Percentiles rank a stretch among this genome's conserved stretches.
phyloP scores from a whole-genome alignment of 2,113 vertebrate species.

The Leptocoma aspasia region DNA sequence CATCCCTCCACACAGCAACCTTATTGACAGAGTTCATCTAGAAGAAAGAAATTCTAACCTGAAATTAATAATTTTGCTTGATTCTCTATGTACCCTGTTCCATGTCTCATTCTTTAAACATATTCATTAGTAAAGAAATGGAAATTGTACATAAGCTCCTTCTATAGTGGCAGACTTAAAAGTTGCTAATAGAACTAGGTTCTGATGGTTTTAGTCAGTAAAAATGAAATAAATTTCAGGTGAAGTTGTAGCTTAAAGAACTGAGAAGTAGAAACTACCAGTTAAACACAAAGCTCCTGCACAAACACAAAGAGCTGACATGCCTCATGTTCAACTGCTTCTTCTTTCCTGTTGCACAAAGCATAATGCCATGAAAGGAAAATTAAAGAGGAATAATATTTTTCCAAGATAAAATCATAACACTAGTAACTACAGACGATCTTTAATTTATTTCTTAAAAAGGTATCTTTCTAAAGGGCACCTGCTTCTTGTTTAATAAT shows the following conservation, averaged over 20 bases:
- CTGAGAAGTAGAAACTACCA: background rate
- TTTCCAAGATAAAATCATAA: background rate
- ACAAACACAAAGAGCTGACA: background rate
- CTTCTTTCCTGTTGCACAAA: background rate
- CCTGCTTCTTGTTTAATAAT: background rate
- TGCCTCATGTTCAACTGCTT: background rate
- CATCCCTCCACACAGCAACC: background rate
- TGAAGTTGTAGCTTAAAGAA: background rate
- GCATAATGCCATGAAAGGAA: background rate
- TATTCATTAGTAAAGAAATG: background rate
- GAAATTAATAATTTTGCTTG: background rate
- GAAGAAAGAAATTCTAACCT: background rate
- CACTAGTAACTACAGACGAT: background rate
- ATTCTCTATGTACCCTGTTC: background rate
- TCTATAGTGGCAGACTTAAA: background rate
- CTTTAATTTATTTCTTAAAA: background rate
- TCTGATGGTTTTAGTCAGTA: background rate
- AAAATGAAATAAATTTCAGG: background rate
- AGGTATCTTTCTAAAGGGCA: background rate
- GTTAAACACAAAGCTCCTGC: background rate
- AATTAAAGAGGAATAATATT: background rate
- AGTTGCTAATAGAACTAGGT: background rate
- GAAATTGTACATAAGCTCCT: background rate
- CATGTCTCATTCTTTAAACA: background rate
- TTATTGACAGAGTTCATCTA: background rate